Conservation (phyloP, 2,888 invertebrate species). For the Oscheius myriophilus region DNA sequence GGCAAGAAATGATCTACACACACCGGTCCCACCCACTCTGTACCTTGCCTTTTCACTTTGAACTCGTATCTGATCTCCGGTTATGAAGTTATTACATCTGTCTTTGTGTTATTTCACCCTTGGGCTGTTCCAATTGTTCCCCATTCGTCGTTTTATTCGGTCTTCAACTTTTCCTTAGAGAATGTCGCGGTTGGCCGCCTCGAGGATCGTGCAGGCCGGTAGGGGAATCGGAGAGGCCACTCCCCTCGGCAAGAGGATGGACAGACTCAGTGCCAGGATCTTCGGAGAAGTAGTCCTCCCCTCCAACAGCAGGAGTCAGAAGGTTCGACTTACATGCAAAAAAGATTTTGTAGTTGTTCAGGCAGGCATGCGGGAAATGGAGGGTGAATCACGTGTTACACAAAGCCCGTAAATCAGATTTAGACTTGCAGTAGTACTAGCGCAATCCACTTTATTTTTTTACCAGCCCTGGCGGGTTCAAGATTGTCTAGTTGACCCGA, state of each 20-base stretch:
- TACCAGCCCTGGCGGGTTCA: too few species aligned
- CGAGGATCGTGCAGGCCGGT: slow-evolving; percentile 54
- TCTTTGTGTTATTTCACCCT: background rate
- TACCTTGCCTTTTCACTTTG: slow-evolving; percentile 1
- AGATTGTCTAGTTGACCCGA: too few species aligned
- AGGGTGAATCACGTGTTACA: too few species aligned
- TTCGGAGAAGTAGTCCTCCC: slow-evolving; percentile 58
- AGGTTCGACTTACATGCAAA: slow-evolving; percentile 36
- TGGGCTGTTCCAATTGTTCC: background rate
- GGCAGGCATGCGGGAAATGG: too few species aligned
- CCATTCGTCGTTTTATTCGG: background rate
- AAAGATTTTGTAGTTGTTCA: too few species aligned
- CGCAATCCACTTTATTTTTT: too few species aligned
- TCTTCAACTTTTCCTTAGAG: background rate
- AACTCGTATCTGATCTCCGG: background rate
- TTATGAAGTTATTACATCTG: background rate
- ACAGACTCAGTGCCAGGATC: slow-evolving; percentile 48
- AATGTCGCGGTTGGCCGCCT: slow-evolving; percentile 50
- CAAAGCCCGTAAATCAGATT: too few species aligned
- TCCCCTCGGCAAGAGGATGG: slow-evolving; percentile 67
- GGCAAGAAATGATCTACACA: slow-evolving; percentile 38
- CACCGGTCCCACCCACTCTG: background rate
- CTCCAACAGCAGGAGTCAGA: slow-evolving; percentile 58
- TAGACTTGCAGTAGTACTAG: too few species aligned
- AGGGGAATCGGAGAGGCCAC: slow-evolving; percentile 59